Base-by-base conservation (phyloP, 2,797 vertebrate genomes). In the Liparis tanakae region DNA sequence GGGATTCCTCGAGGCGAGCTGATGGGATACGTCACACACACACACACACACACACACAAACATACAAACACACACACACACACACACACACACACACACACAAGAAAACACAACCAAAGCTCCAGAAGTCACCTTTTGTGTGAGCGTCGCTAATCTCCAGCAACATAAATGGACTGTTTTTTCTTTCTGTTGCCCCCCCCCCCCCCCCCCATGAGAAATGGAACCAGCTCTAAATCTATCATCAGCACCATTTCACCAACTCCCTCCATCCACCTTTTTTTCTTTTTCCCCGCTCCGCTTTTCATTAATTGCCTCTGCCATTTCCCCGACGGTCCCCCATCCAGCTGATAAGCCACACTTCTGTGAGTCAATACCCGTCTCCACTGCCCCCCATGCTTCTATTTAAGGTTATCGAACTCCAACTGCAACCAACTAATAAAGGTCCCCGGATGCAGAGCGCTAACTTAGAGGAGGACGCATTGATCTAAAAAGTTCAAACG, bases 361-460 rank as follows among this genome's bases (percentile, higher is more conserved):
- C 85, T 87, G 74, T 85, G 87, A 91, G 86, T 94, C 93, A 85
- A 93, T 93, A 90, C 20, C 81, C 88, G 83, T 88, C 85, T 88
- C 72, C 74, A 60, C 85, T 81, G 73, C 25, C 25, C 25, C 25
- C 25, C 25, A 4, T 30, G 25, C 25, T 30, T 30, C 25, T 30
- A 4, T 30, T 30, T 30, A 30, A 30, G 25, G 25, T 30, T 30
- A 30, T 30, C 25, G 25, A 30, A 30, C 25, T 30, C 25, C 25
- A 30, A 30, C 25, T 30, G 4, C 2, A 2, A 4, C 25, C 25
- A 30, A 30, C 25, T 30, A 30, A 30, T 30, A 4, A 30, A 30
- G 25, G 25, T 30, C 25, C 25, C 25, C 25, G 25, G 25, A 30
- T 30, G 25, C 25, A 30, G 25, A 30, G 25, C 25, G 25, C 2